Evolutionary conservation across 2,113 vertebrate species (phyloP), one percentile per base, ranked within the genome.

Genomic region (Oreotrochilus melanogaster): DNA sequence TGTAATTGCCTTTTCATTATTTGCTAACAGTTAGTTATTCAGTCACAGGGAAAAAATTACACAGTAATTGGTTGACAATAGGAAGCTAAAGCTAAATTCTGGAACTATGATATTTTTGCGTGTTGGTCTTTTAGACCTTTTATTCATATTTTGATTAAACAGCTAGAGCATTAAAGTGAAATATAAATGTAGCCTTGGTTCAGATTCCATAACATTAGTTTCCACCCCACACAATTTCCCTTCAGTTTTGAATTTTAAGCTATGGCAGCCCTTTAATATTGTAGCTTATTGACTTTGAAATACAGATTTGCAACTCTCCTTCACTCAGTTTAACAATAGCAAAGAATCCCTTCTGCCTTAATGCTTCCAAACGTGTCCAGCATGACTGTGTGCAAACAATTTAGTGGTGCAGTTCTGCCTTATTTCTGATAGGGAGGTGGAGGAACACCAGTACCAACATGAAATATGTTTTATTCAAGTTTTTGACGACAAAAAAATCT

Each of bases 1-100:
- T 98, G 98, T 99, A 99, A 99, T 99, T 99, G 99, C 99, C 99
- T 99, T 99, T 99, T 99, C 98, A 99, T 99, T 99, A 99, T 99
- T 99, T 99, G 99, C 99, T 99, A 99, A 99, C 99, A 99, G 98
- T 99, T 98, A 99, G 99, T 99, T 99, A 99, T 99, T 99, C 99
- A 99, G 99, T 99, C 99, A 98, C 98, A 98, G 99, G 99, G 98
- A 98, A 97, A 96, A 99, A 99, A 99, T 99, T 99, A 99, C 98
- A 98, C 98, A 99, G 99, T 99, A 99, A 99, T 99, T 99, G 99
- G 98, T 98, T 99, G 98, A 99, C 99, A 99, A 99, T 99, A 98
- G 99, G 98, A 99, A 98, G 98, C 98, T 98, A 98, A 98, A 96
- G 97, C 98, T 98, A 98, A 99, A 98, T 99, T 99, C 98, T 98